Evolutionary conservation across 2,797 vertebrate species (phyloP), one percentile per base, ranked within the genome.

Genomic region (Alcedo atthis): DNA sequence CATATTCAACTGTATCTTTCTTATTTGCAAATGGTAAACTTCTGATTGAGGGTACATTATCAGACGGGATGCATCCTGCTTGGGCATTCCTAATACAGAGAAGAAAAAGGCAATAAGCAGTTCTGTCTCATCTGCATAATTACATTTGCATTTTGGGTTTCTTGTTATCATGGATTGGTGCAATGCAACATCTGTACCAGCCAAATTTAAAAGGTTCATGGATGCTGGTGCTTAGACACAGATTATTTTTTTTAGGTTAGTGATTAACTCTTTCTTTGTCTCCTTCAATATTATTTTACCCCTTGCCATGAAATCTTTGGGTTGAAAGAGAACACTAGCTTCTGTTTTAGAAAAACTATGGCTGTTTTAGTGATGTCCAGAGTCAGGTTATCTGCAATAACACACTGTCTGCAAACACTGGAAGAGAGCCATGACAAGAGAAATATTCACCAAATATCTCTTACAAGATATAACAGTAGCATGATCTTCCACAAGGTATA

Each of bases 61-160:
- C 70, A 69, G 28, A 28, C 8, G 22, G 28, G 22, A 45, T 66
- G 22, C 55, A 43, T 79, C 33, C 85, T 79, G n/a, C 43, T 69
- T 61, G 67, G 57, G 53, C 45, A 53, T 84, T 81, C 67, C 81
- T 81, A 40, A 37, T 7, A 64, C 17, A 61, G 75, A 67, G 40
- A 84, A 79, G 33, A 8, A 89, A 71, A 62, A 91, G 21, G n/a
- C 42, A 81, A 73, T 73, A 71, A 73, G 55, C 25, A 67, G 21
- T 85, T 88, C 51, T 73, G 32, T 59, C 35, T 55, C 67, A 84
- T 3, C 58, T 54, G 16, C 63, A 78, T 62, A 4, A 1, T 81
- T 76, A n/a, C 10, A 12, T 81, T 90, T 81, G 42, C 59, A 42
- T 35, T 76, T 91, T 48, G 49, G 24, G 22, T 69, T 90, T 63